A percentile compares a stretch with the other conserved stretches of the same genome.
Conservation (phyloP, 2,888 invertebrate genomes). For the Ectemnius cavifrons region DNA sequence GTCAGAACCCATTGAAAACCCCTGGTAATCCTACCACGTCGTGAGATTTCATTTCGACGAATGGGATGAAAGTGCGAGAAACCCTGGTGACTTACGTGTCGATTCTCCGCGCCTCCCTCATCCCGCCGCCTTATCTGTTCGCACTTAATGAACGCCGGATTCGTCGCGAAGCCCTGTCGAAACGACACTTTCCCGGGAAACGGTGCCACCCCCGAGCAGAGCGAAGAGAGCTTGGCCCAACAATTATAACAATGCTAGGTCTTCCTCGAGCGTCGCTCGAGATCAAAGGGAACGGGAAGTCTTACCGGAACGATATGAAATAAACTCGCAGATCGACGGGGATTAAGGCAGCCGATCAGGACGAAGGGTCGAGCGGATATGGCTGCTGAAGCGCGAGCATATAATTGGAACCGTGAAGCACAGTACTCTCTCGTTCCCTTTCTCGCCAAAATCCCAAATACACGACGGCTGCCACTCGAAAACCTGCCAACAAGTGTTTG, state of each 20-base stretch:
- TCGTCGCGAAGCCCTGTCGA: conserved; percentile 51
- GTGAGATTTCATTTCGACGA: conserved; percentile 23
- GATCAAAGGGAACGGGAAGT: conserved; percentile 58
- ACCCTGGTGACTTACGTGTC: conserved; percentile 24
- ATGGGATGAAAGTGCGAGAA: conserved; percentile 27
- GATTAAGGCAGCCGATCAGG: conserved; percentile 43
- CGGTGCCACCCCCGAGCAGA: background rate
- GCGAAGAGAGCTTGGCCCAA: conserved; percentile 28
- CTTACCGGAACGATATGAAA: conserved; percentile 49
- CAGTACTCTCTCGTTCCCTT: background rate
- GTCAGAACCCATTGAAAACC: background rate
- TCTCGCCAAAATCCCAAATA: too few species aligned
- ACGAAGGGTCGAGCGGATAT: conserved; percentile 32
- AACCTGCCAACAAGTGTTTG: too few species aligned
- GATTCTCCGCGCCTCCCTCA: conserved; percentile 28
- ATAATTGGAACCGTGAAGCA: conserved; percentile 13
- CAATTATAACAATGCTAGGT: conserved; percentile 49
- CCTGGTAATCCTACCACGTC: background rate
- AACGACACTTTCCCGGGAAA: conserved; percentile 28
- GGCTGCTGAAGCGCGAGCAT: conserved; percentile 33
- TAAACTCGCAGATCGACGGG: conserved; percentile 50
- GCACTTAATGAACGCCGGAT: conserved; percentile 56
- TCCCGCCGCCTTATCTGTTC: conserved; percentile 43
- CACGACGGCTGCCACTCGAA: too few species aligned
- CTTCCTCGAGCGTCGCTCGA: conserved; percentile 25